Conservation (phyloP, 1,140 invertebrate genomes). For the Bombus haemorrhoidalis region DNA sequence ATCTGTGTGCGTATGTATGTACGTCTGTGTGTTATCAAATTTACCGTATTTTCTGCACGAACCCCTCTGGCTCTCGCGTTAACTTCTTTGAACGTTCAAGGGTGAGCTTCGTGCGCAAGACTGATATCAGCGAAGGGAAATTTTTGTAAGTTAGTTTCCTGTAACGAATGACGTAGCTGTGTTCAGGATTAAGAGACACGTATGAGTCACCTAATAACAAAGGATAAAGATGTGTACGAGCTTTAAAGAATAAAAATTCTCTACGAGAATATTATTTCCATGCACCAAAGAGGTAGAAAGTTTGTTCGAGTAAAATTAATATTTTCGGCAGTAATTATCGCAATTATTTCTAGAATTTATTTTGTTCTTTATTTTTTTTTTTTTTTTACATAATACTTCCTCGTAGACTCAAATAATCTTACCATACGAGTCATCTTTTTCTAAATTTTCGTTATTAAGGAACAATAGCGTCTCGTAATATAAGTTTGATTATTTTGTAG, state of each 20-base stretch:
- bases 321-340: no score
- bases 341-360: no score
- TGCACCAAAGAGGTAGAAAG: no score
- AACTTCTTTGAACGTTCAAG: conserved; percentile 17
- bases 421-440: no score
- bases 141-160: neutral
- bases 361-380: no score
- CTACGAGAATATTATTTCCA: no score
- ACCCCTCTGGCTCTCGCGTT: neutral
- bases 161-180: neutral
- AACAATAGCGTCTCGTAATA: neutral
- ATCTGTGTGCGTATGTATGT: neutral
- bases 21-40: neutral
- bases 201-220: neutral
- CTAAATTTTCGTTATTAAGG: neutral
- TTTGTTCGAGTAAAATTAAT: no score
- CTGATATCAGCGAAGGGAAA: neutral
- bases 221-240: no score
- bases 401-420: no score
- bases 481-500: neutral
- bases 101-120: neutral
- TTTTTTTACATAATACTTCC: no score
- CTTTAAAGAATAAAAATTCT: no score
- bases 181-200: no score
- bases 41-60: neutral